Conservation (phyloP, 1,140 invertebrate species). For the Thaumetopoea pityocampa region DNA sequence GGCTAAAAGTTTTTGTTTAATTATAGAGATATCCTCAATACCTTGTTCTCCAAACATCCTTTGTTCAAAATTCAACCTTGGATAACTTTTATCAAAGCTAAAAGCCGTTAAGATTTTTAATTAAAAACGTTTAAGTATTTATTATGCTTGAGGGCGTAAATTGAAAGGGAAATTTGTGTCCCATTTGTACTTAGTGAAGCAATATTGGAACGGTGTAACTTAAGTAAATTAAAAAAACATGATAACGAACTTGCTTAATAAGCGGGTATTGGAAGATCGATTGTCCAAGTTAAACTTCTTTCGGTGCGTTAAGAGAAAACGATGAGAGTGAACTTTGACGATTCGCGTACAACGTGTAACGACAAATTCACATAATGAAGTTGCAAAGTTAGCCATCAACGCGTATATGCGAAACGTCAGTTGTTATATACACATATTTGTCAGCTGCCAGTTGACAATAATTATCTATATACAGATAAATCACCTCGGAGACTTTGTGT, state of each 20-base stretch:
- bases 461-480: no score
- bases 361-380: no score
- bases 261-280: conserved; percentile 25
- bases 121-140: conserved; percentile 25
- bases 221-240: conserved; percentile 43
- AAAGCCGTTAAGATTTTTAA: conserved; percentile 16
- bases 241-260: conserved; percentile 33
- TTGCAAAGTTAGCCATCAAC: no score
- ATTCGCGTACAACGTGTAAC: no score
- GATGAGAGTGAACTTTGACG: no score
- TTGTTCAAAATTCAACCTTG: conserved; percentile 1
- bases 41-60: conserved; percentile 4
- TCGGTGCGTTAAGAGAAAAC: no score
- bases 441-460: no score
- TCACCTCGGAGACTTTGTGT: no score
- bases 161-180: conserved; percentile 20
- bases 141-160: conserved; percentile 23
- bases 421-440: no score
- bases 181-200: conserved; percentile 3
- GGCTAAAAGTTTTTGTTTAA: no score
- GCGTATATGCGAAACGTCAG: no score
- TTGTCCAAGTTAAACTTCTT: conserved; percentile 38
- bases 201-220: conserved; percentile 31
- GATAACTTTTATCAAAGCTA: conserved; percentile 1
- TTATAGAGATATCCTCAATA: no score